Evolutionary conservation across 2,113 vertebrate genomes (phyloP).

Genomic region (Progne subis): DNA sequence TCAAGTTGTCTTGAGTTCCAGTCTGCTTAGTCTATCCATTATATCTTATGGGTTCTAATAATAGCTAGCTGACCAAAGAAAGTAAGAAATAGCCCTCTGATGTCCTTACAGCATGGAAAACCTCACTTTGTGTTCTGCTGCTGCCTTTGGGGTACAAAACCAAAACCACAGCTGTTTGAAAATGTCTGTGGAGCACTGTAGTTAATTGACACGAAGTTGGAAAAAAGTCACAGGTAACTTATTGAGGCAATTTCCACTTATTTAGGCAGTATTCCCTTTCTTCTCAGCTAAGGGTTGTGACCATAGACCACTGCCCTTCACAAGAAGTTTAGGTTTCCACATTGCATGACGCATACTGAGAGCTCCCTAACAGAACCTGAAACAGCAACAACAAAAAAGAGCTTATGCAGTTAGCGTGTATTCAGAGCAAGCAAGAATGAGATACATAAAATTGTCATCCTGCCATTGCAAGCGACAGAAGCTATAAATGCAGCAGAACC

Average conservation of each 20-base stretch:
- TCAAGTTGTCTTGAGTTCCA: not conserved
- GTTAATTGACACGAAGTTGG: not conserved
- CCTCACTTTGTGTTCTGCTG: not conserved
- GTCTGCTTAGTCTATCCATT: not conserved
- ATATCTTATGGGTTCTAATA: not conserved
- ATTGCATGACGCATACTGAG: not conserved
- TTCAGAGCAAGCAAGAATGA: not conserved
- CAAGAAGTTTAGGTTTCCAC: not conserved
- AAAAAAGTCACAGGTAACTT: not conserved
- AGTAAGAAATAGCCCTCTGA: not conserved
- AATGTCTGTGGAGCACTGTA: not conserved
- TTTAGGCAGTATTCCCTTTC: not conserved
- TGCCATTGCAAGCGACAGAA: not conserved
- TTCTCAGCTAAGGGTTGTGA: not conserved
- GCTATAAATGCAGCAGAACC: not conserved
- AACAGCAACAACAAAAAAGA: not conserved
- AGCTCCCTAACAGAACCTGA: not conserved
- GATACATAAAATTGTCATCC: not conserved
- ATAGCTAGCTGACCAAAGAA: not conserved
- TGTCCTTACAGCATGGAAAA: not conserved
- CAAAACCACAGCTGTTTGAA: not conserved
- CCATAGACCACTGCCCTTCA: not conserved
- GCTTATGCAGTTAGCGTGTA: not conserved
- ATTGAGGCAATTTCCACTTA: not conserved
- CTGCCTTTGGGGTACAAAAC: not conserved